These are phyloP conservation scores for Bovichtus diacanthus DNA, from an alignment of 2,797 vertebrate species.

Conservation along the genomic window DNA sequence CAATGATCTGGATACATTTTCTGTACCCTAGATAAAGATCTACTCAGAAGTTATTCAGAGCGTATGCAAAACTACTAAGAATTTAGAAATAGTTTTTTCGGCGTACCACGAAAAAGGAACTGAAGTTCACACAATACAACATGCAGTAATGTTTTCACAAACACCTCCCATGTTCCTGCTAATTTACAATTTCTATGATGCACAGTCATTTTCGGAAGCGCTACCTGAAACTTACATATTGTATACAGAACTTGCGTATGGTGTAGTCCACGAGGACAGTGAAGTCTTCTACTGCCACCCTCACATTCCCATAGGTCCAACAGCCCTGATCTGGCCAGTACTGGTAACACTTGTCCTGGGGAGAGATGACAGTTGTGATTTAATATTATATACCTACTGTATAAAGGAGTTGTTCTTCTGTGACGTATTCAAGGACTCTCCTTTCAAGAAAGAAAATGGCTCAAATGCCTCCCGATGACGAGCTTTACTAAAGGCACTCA, in stretches of 20 bases:
- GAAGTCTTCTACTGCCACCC: conserved; percentile 94
- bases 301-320: conserved; percentile 93
- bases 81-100: not conserved
- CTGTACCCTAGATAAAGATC: not conserved
- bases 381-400: not conserved
- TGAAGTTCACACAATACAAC: not conserved
- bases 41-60: not conserved
- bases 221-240: conserved; percentile 85
- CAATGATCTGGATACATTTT: not conserved
- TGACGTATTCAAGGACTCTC: not conserved
- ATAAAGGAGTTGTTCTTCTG: not conserved
- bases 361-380: conserved; percentile 9
- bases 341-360: conserved; percentile 95
- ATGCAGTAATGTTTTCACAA: not conserved
- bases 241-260: conserved; percentile 96
- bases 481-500: conserved; percentile 35
- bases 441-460: conserved; percentile 8
- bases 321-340: conserved; percentile 99
- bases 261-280: conserved; percentile 96
- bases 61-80: not conserved
- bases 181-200: not conserved
- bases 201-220: not conserved
- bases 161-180: not conserved
- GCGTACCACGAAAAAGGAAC: conserved; percentile 2
- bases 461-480: conserved; percentile 17